Base-by-base conservation (phyloP, 1,140 invertebrate genomes). In the Cydia fagiglandana region DNA sequence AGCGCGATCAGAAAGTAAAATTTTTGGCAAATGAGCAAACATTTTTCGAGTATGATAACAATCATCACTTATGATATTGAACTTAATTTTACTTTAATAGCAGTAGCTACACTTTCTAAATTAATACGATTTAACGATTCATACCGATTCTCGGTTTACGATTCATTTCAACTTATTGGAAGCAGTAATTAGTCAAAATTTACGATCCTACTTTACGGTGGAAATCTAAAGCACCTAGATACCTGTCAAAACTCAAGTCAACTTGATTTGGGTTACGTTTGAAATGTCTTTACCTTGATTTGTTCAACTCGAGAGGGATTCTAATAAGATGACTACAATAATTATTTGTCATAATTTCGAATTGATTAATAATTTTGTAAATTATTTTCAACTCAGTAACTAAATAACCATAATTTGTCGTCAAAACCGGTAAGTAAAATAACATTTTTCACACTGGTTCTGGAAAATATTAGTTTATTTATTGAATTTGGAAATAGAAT, bases 301-400 rank as follows among this genome's bases (percentile, higher is more conserved):
- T 4, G 15, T 61, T n/a, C 20, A 61, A 24, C 20, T 61, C 20
- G 24, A 61, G 10, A 24, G 56, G 56, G 56, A 61, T 61, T 24
- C 20, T 9, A 24, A 61, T 9, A 24, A 61, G 17, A 24, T 24
- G 56, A 61, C 56, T n/a, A 56, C 53, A 24, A 61, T 61, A 1
- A 24, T 24, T 61, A 6, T 61, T 61, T 61, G 56, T 61, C 56
- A 61, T 61, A 24, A 61, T 24, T 61, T 61, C 47, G n/a, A 15
- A 0, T 6, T 56, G 15, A 17, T 56, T 7, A 17, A n/a, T n/a
- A n/a, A n/a, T 56, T 56, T 17, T 17, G n/a, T 0, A 56, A 17
- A 56, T 56, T 17, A 17, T 17, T 56, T 56, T 17, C 53, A 17
- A 5, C 53, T 17, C n/a, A 17, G 53, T 56, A 17, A 20, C n/a